Percentiles rank a stretch among this genome's conserved stretches.
phyloP scores from a whole-genome alignment of 2,113 vertebrate genomes.

The human (Homo sapiens) region GRCh38 chr6:149725501-149726000 shows the following conservation, averaged over 20 bases:
- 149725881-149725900: background rate
- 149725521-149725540: too few relatives aligned
- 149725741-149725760: constrained; percentile 21
- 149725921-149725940: constrained; percentile 3
- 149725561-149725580: too few relatives aligned
- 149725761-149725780: background rate
- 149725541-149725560: too few relatives aligned
- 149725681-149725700: background rate
- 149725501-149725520: too few relatives aligned
- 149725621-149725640: constrained; percentile 24
- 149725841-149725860: too few relatives aligned
- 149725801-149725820: background rate
- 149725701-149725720: constrained; percentile 19
- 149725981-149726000: background rate
- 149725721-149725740: constrained; percentile 13
- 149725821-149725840: background rate
- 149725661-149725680: constrained; percentile 34
- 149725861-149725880: background rate
- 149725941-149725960: background rate
- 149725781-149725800: background rate
- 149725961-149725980: background rate
- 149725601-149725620: constrained; percentile 24
- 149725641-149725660: constrained; percentile 1
- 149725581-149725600: background rate
- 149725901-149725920: background rate